Percentiles rank a stretch among this genome's conserved stretches.
Evolutionary conservation across 2,797 vertebrate species (phyloP).

Genomic region (Periparus ater): DNA sequence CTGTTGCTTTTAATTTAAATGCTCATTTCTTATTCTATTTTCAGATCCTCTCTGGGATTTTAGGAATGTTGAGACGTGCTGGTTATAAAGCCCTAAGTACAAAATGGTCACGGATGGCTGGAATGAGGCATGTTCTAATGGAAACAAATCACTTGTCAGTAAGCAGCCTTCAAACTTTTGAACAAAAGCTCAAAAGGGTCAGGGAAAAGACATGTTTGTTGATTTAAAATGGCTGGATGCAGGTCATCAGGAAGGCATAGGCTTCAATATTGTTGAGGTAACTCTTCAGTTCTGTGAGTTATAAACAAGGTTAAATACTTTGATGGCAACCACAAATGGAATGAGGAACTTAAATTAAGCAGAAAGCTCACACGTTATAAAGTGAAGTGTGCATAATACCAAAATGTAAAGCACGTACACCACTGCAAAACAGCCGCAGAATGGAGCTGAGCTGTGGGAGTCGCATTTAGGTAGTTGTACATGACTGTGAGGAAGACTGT

Average conservation of each 20-base stretch:
- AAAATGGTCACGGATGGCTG: slow-evolving; percentile 69
- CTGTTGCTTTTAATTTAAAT: slow-evolving; percentile 77
- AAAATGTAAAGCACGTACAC: not conserved
- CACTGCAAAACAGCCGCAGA: not conserved
- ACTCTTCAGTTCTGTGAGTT: not conserved
- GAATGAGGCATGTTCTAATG: slow-evolving; percentile 61
- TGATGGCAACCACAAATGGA: not conserved
- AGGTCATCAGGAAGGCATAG: not conserved
- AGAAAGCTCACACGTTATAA: not conserved
- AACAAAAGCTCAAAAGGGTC: slow-evolving; percentile 61
- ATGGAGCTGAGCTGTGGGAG: not conserved
- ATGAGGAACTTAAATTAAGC: slow-evolving; percentile 10
- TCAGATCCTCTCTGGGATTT: slow-evolving; percentile 77
- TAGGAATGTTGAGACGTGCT: slow-evolving; percentile 77
- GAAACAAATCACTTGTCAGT: slow-evolving; percentile 74
- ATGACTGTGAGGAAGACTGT: not conserved
- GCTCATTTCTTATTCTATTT: slow-evolving; percentile 79
- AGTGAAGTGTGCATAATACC: not conserved
- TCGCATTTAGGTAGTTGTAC: not conserved
- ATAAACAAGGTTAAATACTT: slow-evolving; percentile 14
- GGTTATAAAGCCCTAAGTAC: slow-evolving; percentile 68
- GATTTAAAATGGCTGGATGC: slow-evolving; percentile 32
- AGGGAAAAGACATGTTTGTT: slow-evolving; percentile 43
- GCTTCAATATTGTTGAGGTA: not conserved
- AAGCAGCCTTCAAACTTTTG: slow-evolving; percentile 59